Conservation (phyloP, 2,797 vertebrate species). For the Micrastur ruficollis region DNA sequence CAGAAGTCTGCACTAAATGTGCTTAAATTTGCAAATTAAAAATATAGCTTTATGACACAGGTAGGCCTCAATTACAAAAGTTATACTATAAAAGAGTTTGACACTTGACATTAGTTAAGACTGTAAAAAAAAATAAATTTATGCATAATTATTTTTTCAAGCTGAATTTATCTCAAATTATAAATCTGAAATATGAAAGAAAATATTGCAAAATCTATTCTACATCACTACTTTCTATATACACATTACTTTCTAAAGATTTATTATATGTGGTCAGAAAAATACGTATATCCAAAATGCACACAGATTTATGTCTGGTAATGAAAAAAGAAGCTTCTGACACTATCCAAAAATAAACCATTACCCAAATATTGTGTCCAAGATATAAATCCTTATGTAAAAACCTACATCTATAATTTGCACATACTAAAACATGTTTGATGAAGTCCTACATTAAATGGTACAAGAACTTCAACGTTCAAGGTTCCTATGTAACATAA, state of each 20-base stretch:
- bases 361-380: not conserved
- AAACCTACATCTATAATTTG: not conserved
- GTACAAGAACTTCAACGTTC: not conserved
- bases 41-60: not conserved
- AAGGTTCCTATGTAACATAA: not conserved
- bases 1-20: not conserved
- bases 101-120: not conserved
- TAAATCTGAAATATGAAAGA: not conserved
- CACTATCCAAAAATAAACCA: not conserved
- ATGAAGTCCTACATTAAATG: not conserved
- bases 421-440: not conserved
- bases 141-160: not conserved
- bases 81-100: not conserved
- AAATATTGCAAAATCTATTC: not conserved
- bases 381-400: not conserved
- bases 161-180: not conserved
- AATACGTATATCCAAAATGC: not conserved
- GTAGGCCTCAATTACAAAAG: not conserved
- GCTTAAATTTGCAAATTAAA: not conserved
- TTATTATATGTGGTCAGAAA: not conserved
- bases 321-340: not conserved
- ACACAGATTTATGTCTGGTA: not conserved
- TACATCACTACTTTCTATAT: not conserved
- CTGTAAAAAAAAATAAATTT: not conserved
- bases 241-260: not conserved